Base-by-base conservation (phyloP, 2,797 vertebrate species). In the Enteromius thamalakanensis region DNA sequence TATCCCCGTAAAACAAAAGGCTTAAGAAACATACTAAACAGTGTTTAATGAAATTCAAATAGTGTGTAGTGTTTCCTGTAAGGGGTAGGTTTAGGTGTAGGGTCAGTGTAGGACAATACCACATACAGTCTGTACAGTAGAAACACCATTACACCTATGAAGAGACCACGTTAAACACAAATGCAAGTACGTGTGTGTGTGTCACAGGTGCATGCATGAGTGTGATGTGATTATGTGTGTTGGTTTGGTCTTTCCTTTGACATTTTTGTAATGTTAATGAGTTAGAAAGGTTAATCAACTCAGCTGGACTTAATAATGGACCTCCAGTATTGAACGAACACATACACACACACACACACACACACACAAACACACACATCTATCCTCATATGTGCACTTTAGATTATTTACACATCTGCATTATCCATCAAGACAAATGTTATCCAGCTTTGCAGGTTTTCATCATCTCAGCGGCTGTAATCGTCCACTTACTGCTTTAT, bases 191-290 rank as follows among this genome's bases (percentile, higher is more conserved):
- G 32, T 32, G n/a, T 64, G 10, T 58, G 40, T 84, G 60, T 80
- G 58, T 84, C 26, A 34, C 70, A 74, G 70, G 64, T 65, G 55
- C 74, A n/a, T 62, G 64, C n/a, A 49, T n/a, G 64, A 49, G 2
- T 29, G 17, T 53, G 23, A 32, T 65, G 37, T 65, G 78, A n/a
- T 49, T 64, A 3, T 65, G 51, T 82, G 32, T 70, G 17, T 80
- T 23, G 68, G 23, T 67, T 49, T 29, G 58, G 23, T 19, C n/a
- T 37, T 67, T 74, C 14, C 8, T 55, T 77, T 87, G 87, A 77
- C 85, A 82, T 87, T 87, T 87, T 37, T 79, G 45, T 80, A 53
- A 80, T 82, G 76, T 64, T 86, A 89, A 87, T 87, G 64, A 80
- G 67, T 26, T 15, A 51, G 62, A 85, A 86, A 89, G 85, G 72